Conservation (phyloP, 2,888 invertebrate genomes). For the Pammene aurita region DNA sequence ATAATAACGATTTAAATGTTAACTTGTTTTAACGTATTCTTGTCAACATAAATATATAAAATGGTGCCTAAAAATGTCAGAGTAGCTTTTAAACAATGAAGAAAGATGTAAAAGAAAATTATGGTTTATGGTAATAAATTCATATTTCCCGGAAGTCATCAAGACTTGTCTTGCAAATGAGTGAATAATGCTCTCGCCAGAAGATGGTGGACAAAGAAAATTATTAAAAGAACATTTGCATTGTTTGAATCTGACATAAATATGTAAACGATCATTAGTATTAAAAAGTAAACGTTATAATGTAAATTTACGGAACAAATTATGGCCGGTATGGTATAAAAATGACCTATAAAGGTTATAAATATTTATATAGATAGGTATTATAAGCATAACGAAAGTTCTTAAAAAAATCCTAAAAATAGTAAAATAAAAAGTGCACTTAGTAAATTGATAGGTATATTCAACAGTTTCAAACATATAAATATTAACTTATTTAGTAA, state of each 20-base stretch:
- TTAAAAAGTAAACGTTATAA: constrained; percentile 7
- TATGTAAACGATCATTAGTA: constrained; percentile 39
- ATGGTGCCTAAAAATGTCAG: background rate
- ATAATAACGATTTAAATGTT: too few relatives aligned
- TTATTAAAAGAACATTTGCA: constrained; percentile 39
- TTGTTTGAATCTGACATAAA: constrained; percentile 34
- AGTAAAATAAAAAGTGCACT: too few relatives aligned
- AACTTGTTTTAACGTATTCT: too few relatives aligned
- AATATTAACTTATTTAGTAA: too few relatives aligned
- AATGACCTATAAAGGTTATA: too few relatives aligned
- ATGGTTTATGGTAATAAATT: constrained; percentile 39
- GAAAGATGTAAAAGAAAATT: constrained; percentile 34
- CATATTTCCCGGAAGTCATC: constrained; percentile 40
- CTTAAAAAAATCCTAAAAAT: too few relatives aligned
- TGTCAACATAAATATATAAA: background rate
- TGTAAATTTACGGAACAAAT: background rate
- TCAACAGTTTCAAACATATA: too few relatives aligned
- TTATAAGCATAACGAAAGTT: too few relatives aligned
- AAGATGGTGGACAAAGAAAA: constrained; percentile 29
- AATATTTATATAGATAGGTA: too few relatives aligned
- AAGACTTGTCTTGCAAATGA: constrained; percentile 39
- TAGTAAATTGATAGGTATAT: too few relatives aligned
- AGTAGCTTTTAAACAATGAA: constrained; percentile 30
- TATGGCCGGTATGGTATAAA: too few relatives aligned
- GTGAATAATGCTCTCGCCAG: constrained; percentile 34